Evolutionary conservation across 2,888 invertebrate species (phyloP).

Genomic region (Trichogramma dendrolimi): DNA sequence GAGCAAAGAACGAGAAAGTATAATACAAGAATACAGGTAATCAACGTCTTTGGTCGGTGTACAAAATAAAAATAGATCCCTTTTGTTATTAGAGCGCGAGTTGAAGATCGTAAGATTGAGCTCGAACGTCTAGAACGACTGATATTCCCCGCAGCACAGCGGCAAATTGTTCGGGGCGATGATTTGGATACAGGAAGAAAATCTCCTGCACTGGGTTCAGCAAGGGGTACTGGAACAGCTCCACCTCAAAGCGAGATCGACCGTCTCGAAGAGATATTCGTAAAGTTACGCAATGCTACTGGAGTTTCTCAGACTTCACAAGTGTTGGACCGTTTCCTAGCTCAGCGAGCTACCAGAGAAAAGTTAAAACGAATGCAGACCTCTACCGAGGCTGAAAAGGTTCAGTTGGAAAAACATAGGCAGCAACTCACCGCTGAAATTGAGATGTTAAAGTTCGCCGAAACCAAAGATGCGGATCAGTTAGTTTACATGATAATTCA

Average conservation of each 20-base stretch:
- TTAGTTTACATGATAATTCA: constrained; percentile 50
- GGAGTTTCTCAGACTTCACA: constrained; percentile 72
- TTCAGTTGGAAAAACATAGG: constrained; percentile 63
- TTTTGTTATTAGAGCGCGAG: constrained; percentile 54
- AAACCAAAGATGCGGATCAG: constrained; percentile 77
- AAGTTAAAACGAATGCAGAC: constrained; percentile 67
- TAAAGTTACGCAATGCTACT: constrained; percentile 71
- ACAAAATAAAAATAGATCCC: background rate
- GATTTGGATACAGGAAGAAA: constrained; percentile 32
- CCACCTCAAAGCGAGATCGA: constrained; percentile 52
- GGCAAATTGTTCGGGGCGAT: constrained; percentile 39
- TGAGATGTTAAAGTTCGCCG: constrained; percentile 74
- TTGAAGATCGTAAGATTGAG: constrained; percentile 68
- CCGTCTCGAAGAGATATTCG: constrained; percentile 62
- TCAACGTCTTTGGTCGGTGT: background rate
- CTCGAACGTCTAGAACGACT: constrained; percentile 73
- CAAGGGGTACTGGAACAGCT: constrained; percentile 41
- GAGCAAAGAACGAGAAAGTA: constrained; percentile 61
- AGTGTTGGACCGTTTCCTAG: constrained; percentile 69
- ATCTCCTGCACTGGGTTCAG: constrained; percentile 11
- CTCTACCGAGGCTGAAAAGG: constrained; percentile 72
- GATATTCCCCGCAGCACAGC: constrained; percentile 62
- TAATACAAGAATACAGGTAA: constrained; percentile 51
- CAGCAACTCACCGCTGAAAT: constrained; percentile 65
- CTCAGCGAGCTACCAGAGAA: constrained; percentile 69